A percentile compares a stretch with the other conserved stretches of the same genome.
These are phyloP conservation scores for Ptiloglossa arizonensis DNA, from an alignment of 1,140 invertebrate genomes.

Conservation along the genomic window DNA sequence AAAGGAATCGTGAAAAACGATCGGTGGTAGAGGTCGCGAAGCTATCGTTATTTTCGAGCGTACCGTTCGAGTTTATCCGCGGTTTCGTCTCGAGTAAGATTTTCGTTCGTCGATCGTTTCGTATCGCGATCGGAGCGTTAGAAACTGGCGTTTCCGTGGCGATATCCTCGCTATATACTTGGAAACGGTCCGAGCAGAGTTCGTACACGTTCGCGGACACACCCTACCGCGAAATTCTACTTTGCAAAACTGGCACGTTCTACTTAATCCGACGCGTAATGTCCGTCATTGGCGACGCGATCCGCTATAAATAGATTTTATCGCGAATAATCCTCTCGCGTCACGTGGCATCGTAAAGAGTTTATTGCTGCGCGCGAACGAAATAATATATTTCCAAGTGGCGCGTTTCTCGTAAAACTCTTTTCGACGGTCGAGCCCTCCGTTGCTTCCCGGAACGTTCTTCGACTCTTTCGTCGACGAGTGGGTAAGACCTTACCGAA, in stretches of 20 bases:
- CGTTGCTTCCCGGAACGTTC: too few species aligned
- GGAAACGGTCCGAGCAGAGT: background rate
- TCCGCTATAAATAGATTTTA: conserved; percentile 49
- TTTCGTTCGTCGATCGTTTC: background rate
- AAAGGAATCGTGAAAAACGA: too few species aligned
- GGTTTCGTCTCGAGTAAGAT: background rate
- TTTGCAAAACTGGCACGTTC: conserved; percentile 39
- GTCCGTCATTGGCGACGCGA: conserved; percentile 33
- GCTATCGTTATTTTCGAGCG: conserved; percentile 13
- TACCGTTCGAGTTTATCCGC: background rate
- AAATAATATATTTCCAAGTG: background rate
- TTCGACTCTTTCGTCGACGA: too few species aligned
- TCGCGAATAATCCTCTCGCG: conserved; percentile 38
- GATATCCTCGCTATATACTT: background rate
- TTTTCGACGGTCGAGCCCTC: too few species aligned
- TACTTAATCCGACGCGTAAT: conserved; percentile 32
- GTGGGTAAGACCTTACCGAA: too few species aligned
- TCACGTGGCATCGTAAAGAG: background rate
- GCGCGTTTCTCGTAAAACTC: too few species aligned
- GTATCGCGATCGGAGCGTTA: background rate
- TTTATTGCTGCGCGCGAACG: conserved; percentile 10
- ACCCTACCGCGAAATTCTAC: conserved; percentile 9
- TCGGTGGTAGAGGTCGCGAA: background rate
- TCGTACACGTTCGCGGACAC: background rate
- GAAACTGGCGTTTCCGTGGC: background rate